These are phyloP conservation scores for Drosophila mauritiana DNA, from an alignment of 1,140 invertebrate genomes.

Conservation along the genomic window DNA sequence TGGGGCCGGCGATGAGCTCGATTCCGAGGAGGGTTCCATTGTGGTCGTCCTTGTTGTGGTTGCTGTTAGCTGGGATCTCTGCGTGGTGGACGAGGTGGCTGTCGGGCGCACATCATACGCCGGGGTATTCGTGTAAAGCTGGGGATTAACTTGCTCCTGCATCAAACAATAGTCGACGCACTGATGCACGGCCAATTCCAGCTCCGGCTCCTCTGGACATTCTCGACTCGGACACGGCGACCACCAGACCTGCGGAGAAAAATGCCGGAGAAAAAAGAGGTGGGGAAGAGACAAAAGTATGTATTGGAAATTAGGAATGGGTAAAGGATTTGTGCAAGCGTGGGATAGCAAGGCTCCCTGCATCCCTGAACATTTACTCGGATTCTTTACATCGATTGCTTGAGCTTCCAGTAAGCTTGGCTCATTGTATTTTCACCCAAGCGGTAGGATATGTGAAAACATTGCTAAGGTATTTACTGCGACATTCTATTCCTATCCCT, in stretches of 20 bases:
- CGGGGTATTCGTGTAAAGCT: slow-evolving; percentile 67
- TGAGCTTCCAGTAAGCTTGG: background rate
- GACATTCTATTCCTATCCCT: too few relatives aligned
- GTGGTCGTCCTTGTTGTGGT: slow-evolving; percentile 41
- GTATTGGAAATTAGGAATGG: slow-evolving; percentile 30
- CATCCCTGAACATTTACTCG: slow-evolving; percentile 2
- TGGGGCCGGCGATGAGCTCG: slow-evolving; percentile 18
- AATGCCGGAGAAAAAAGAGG: background rate
- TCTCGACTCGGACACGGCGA: slow-evolving; percentile 90
- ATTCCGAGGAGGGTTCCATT: slow-evolving; percentile 10
- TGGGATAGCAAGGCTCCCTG: background rate
- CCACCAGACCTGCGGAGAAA: slow-evolving; percentile 88
- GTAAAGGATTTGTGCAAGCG: slow-evolving; percentile 24
- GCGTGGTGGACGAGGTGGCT: slow-evolving; percentile 18
- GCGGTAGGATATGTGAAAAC: background rate
- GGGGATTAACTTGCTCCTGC: slow-evolving; percentile 81
- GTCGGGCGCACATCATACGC: slow-evolving; percentile 58
- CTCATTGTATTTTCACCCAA: background rate
- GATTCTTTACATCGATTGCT: slow-evolving; percentile 24
- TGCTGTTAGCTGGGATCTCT: slow-evolving; percentile 18
- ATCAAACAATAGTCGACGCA: slow-evolving; percentile 89
- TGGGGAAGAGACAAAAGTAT: slow-evolving; percentile 7
- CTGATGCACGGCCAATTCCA: slow-evolving; percentile 89
- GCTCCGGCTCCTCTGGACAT: slow-evolving; percentile 89
- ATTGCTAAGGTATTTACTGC: background rate